phyloP scores from a whole-genome alignment of 1,140 invertebrate genomes.

The Aculops lycopersici region DNA sequence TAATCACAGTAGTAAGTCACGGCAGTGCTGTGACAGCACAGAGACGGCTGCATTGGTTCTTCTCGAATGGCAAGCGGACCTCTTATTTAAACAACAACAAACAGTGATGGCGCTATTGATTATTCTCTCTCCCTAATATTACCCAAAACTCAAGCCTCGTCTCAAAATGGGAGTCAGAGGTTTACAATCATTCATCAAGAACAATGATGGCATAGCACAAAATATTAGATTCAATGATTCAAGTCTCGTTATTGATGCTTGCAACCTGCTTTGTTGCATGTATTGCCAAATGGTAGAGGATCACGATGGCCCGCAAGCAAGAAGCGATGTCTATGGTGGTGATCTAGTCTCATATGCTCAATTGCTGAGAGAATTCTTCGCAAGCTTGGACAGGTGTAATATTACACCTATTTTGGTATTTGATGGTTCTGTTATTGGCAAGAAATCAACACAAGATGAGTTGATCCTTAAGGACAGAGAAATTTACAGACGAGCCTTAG shows the following conservation, averaged over 20 bases:
- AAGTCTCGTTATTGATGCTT: not conserved
- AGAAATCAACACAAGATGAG: not conserved
- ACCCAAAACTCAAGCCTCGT: no score
- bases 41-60: no score
- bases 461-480: not conserved
- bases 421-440: not conserved
- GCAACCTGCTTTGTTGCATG: not conserved
- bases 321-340: not conserved
- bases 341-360: not conserved
- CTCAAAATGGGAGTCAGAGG: not conserved
- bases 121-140: no score
- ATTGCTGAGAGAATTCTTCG: not conserved
- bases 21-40: no score
- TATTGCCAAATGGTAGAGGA: not conserved
- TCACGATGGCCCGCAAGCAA: not conserved
- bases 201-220: not conserved
- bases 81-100: no score
- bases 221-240: not conserved
- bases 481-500: not conserved
- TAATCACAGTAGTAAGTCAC: no score
- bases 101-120: no score
- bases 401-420: not conserved
- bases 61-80: no score
- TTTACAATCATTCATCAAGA: not conserved
- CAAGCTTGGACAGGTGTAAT: not conserved